A percentile compares a stretch with the other conserved stretches of the same genome.
Conservation (phyloP, 2,888 invertebrate genomes). For the Agriopis leucophaearia region DNA sequence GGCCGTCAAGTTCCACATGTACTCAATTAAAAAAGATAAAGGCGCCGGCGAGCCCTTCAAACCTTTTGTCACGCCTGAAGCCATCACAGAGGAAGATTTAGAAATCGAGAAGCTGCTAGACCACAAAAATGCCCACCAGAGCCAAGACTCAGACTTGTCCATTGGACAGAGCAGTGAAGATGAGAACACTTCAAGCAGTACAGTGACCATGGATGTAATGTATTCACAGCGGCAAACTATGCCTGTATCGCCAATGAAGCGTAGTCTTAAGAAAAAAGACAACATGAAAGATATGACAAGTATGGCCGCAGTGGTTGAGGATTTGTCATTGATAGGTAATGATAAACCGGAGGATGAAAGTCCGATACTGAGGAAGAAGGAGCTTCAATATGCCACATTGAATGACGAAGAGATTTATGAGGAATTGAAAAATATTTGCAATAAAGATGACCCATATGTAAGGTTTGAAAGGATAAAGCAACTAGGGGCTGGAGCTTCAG, state of each 20-base stretch:
- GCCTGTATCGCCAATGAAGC: conserved; percentile 83
- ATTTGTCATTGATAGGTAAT: conserved; percentile 76
- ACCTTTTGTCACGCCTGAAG: conserved; percentile 92
- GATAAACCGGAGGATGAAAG: conserved; percentile 79
- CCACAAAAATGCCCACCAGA: conserved; percentile 90
- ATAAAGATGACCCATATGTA: conserved; percentile 92
- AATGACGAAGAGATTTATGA: conserved; percentile 92
- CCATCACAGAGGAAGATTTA: conserved; percentile 93
- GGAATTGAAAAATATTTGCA: conserved; percentile 92
- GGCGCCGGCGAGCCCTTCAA: conserved; percentile 91
- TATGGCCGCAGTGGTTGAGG: conserved; percentile 73
- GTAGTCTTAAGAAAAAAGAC: conserved; percentile 75
- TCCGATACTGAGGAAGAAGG: conserved; percentile 88
- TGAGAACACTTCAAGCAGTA: conserved; percentile 71
- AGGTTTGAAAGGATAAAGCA: conserved; percentile 94
- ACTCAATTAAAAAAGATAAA: conserved; percentile 94
- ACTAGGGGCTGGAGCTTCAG: conserved; percentile 96
- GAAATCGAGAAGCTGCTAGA: conserved; percentile 92
- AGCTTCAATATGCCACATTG: conserved; percentile 83
- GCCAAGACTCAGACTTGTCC: conserved; percentile 85
- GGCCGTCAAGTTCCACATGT: conserved; percentile 96
- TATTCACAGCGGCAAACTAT: conserved; percentile 83
- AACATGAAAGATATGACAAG: conserved; percentile 70
- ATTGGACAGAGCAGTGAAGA: conserved; percentile 85
- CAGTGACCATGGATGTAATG: conserved; percentile 51